Conservation (phyloP, 2,113 vertebrate species). For the Sinocyclocheilus anophthalmus region DNA sequence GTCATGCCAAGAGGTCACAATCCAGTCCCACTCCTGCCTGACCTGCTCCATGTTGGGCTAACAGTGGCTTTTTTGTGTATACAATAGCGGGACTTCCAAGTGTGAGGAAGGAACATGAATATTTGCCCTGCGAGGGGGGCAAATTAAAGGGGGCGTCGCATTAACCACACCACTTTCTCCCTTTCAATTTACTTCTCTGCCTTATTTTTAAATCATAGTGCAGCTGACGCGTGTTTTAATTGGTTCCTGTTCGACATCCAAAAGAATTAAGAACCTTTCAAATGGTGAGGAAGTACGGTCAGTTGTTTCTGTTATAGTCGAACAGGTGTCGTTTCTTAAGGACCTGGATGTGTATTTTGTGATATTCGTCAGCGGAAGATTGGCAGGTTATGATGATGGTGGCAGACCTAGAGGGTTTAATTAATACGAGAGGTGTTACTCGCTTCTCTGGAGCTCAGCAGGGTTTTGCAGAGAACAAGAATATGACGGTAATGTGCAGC, state of each 20-base stretch:
- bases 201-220: slow-evolving; percentile 56
- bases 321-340: slow-evolving; percentile 7
- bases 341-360: slow-evolving; percentile 22
- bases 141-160: slow-evolving; percentile 46
- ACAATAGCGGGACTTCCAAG: slow-evolving; percentile 54
- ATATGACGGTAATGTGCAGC: slow-evolving; percentile 5
- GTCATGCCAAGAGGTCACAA: slow-evolving; percentile 52
- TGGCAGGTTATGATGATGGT: slow-evolving; percentile 25
- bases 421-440: slow-evolving; percentile 16
- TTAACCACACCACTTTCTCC: slow-evolving; percentile 39
- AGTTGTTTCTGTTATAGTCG: slow-evolving; percentile 13
- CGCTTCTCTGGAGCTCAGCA: slow-evolving; percentile 14
- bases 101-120: slow-evolving; percentile 55
- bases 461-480: slow-evolving; percentile 15
- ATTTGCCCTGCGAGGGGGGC: slow-evolving; percentile 52
- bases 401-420: not conserved
- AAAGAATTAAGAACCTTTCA: not conserved
- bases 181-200: slow-evolving; percentile 46
- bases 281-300: not conserved
- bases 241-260: slow-evolving; percentile 9
- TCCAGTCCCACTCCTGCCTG: slow-evolving; percentile 51
- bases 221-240: slow-evolving; percentile 51
- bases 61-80: slow-evolving; percentile 51
- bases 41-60: slow-evolving; percentile 52
- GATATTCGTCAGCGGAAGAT: not conserved